Base-by-base conservation (phyloP, 1,140 invertebrate genomes). In the Drosophila kurseongensis region DNA sequence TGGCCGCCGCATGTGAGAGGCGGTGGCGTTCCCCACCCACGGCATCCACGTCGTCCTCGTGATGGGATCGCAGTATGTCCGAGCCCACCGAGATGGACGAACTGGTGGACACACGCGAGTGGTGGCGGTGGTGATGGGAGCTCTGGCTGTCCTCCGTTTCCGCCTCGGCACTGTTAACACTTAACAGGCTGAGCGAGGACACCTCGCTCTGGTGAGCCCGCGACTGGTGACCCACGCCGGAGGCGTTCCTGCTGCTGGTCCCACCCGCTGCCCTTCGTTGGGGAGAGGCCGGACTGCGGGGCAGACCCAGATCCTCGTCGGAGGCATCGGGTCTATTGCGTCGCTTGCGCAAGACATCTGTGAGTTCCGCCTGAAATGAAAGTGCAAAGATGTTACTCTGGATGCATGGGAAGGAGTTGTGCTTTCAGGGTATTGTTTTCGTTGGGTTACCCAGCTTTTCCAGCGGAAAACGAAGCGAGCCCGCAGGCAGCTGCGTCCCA, bases 1-100 rank as follows among this genome's bases (percentile, higher is more conserved):
- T 94, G 38, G 96, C 96, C 14, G 96, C 96, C n/a, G 95, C 95
- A 90, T 96, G 96, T 84, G 95, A 96, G 51, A 97, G 93, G 41
- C 95, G 95, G 68, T 95, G 93, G 76, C 94, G 80, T 27, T 92
- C 86, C 6, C 60, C 35, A 12, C 77, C 75, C 12, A 92, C 76
- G 9, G 82, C 77, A 63, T 91, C 91, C 41, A 86, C 85, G 6
- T 92, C 84, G 41, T 92, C 85, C 18, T 79, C 63, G 18, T 50
- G 48, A 9, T 81, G 77, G 14, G 61, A 13, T 8, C 89, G 84
- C 55, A 86, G 40, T 61, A 90, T 73, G 6, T 90, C 81, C 36
- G 85, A 75, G 36, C 86, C 18, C 32, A 65, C 35, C 32, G 80
- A 79, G 23, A 88, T 61, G 32, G 78, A 51, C 27, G 78, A 89